A percentile compares a stretch with the other conserved stretches of the same genome.
These are phyloP conservation scores for Nematolebias whitei DNA, from an alignment of 2,113 vertebrate genomes.

Conservation along the genomic window DNA sequence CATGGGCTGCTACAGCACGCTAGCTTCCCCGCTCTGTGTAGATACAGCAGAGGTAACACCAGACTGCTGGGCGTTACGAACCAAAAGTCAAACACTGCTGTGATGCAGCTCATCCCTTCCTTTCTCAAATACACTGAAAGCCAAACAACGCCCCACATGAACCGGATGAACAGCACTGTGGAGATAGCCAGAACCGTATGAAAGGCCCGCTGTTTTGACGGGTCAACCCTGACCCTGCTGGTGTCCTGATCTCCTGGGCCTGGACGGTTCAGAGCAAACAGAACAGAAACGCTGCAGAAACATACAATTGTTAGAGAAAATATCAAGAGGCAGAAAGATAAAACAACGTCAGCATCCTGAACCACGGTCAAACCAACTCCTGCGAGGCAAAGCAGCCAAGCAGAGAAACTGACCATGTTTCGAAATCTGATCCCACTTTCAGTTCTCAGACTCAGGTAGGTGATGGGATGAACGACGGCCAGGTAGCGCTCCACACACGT, in stretches of 20 bases:
- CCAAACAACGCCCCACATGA: not conserved
- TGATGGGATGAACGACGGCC: slow-evolving; percentile 7
- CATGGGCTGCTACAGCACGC: not conserved
- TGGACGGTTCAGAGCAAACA: slow-evolving; percentile 1
- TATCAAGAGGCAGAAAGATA: not conserved
- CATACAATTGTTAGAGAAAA: not conserved
- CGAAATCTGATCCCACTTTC: slow-evolving; percentile 4
- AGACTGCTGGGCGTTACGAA: slow-evolving; percentile 16
- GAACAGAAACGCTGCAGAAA: slow-evolving; percentile 9
- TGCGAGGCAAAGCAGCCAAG: not conserved
- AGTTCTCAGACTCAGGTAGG: not conserved
- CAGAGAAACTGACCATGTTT: not conserved
- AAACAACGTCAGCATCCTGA: accelerated
- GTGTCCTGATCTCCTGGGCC: not conserved
- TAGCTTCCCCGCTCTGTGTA: slow-evolving; percentile 3
- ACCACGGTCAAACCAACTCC: not conserved
- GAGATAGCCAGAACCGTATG: slow-evolving; percentile 1
- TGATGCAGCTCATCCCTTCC: too few relatives aligned
- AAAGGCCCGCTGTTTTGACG: slow-evolving; percentile 11
- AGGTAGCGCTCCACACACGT: slow-evolving; percentile 21
- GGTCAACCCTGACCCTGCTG: not conserved
- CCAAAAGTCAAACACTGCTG: not conserved
- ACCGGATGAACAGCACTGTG: slow-evolving; percentile 1
- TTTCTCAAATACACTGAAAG: too few relatives aligned
- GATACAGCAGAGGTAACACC: slow-evolving; percentile 32